Evolutionary conservation across 2,888 invertebrate genomes (phyloP).

Genomic region (Antheraea assamensis): DNA sequence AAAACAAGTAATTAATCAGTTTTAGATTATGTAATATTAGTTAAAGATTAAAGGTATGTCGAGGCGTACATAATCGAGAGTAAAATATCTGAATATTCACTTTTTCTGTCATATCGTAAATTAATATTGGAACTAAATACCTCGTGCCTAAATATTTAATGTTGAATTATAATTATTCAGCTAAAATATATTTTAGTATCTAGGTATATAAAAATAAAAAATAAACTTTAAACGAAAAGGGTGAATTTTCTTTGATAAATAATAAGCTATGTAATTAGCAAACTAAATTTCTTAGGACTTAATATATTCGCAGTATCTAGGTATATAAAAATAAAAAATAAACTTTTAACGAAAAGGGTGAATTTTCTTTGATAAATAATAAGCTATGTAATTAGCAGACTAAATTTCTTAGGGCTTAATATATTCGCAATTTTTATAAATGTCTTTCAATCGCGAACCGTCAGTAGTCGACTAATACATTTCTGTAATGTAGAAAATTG

Average conservation of each 20-base stretch:
- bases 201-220: neutral
- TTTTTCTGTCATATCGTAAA: neutral
- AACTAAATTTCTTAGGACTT: too few species aligned
- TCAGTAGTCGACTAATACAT: too few species aligned
- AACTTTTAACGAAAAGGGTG: too few species aligned
- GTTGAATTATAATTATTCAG: neutral
- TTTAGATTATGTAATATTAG: neutral
- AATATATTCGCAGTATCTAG: neutral
- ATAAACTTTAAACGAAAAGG: too few species aligned
- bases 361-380: too few species aligned
- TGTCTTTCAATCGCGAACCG: too few species aligned
- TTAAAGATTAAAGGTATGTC: neutral
- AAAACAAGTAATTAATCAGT: constrained; percentile 27
- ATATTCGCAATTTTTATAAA: neutral
- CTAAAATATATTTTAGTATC: neutral
- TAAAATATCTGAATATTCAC: neutral
- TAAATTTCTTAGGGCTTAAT: too few species aligned
- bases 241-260: too few species aligned
- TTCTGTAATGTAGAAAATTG: neutral
- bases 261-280: too few species aligned
- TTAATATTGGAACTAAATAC: neutral
- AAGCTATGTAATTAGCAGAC: too few species aligned
- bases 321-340: too few species aligned
- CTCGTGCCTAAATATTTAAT: neutral
- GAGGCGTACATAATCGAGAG: neutral